phyloP scores from a whole-genome alignment of 2,113 vertebrate species.

The Pygoscelis adeliae region DNA sequence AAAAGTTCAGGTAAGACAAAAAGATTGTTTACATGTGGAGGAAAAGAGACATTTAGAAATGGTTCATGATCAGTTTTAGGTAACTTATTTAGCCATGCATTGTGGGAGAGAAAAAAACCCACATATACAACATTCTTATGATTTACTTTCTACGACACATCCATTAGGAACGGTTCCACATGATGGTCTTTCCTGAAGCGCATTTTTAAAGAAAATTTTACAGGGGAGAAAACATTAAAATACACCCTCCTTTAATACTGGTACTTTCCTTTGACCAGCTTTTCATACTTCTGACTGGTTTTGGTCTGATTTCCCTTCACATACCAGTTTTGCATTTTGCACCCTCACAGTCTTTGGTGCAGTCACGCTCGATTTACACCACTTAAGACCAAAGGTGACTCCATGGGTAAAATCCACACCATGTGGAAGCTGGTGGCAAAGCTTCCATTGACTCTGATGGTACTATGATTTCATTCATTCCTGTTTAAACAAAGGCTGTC shows the following conservation, averaged over 20 bases:
- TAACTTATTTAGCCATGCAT: background rate
- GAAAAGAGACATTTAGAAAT: background rate
- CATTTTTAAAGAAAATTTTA: background rate
- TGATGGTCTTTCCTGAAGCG: background rate
- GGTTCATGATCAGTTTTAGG: background rate
- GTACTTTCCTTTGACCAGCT: background rate
- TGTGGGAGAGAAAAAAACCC: background rate
- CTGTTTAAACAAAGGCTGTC: background rate
- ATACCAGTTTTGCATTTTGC: background rate
- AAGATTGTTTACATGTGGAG: background rate
- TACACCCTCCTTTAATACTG: background rate
- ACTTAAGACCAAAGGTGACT: background rate
- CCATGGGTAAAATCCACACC: background rate
- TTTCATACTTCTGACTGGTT: background rate
- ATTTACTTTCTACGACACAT: background rate
- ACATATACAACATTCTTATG: background rate
- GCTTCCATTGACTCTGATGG: background rate
- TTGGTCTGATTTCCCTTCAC: background rate
- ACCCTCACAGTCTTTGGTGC: background rate
- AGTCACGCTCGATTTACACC: background rate
- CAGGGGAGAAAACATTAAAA: background rate
- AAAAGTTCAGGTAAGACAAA: background rate
- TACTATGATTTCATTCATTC: background rate
- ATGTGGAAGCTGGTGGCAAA: background rate
- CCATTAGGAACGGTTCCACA: background rate